Conservation (phyloP, 1,140 invertebrate species). For the Cydia amplana region DNA sequence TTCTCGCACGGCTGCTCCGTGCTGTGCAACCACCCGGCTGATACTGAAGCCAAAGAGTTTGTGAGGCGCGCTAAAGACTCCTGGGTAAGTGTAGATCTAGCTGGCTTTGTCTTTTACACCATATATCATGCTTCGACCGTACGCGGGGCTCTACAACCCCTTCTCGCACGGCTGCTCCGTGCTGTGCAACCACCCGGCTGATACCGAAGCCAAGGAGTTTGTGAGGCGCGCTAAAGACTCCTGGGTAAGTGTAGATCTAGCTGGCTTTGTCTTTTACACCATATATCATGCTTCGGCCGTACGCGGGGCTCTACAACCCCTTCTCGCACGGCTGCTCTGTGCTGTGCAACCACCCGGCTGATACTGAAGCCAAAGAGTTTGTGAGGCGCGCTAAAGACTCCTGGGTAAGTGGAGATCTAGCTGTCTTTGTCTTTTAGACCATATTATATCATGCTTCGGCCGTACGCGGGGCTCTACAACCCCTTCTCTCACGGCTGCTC, state of each 20-base stretch:
- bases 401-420: constrained; percentile 79
- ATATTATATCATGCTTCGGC: constrained; percentile 80
- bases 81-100: constrained; percentile 79
- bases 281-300: constrained; percentile 84
- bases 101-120: too few relatives aligned
- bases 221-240: constrained; percentile 85
- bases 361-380: constrained; percentile 85
- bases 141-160: constrained; percentile 89
- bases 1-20: constrained; percentile 89
- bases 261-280: too few relatives aligned
- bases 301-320: constrained; percentile 89
- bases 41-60: constrained; percentile 85
- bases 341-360: constrained; percentile 90
- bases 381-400: constrained; percentile 85
- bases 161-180: constrained; percentile 88
- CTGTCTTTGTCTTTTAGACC: neutral
- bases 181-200: constrained; percentile 90
- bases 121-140: constrained; percentile 84
- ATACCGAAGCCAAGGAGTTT: constrained; percentile 85
- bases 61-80: constrained; percentile 85
- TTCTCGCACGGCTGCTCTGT: constrained; percentile 88
- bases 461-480: constrained; percentile 89
- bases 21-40: constrained; percentile 90
- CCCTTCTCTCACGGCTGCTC: constrained; percentile 89
- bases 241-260: constrained; percentile 79